Percentiles rank a stretch among this genome's conserved stretches.
Evolutionary conservation across 2,113 vertebrate genomes (phyloP).

Genomic region (Cynopterus brachyotis): DNA sequence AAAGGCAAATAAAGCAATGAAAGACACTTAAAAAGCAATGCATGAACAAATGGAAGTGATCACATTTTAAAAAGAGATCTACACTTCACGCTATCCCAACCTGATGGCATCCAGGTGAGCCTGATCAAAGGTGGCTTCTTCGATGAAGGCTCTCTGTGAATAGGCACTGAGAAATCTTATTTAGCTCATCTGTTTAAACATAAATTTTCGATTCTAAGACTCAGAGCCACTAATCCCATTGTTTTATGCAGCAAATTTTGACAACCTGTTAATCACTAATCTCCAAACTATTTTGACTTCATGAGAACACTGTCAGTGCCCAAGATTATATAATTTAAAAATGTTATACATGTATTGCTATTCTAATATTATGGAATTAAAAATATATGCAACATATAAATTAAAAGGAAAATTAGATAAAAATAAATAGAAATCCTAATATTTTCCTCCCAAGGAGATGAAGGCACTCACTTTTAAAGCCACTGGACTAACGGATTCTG

Average conservation of each 20-base stretch:
- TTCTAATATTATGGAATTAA: neutral
- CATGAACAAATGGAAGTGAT: neutral
- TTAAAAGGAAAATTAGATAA: neutral
- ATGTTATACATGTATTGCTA: neutral
- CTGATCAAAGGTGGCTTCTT: neutral
- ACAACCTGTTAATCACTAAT: neutral
- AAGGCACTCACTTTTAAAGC: neutral
- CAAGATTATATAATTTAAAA: neutral
- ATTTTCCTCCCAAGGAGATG: neutral
- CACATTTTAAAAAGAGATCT: neutral
- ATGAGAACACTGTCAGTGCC: neutral
- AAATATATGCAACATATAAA: neutral
- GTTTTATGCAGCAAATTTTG: neutral
- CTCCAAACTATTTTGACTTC: neutral
- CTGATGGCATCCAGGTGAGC: neutral
- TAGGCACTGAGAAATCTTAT: neutral
- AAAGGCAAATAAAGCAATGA: neutral
- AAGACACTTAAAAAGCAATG: neutral
- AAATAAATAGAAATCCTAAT: neutral
- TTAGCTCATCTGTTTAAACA: neutral
- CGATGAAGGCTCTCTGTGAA: neutral
- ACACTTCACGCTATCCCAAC: neutral
- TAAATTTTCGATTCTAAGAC: neutral
- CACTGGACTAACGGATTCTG: neutral
- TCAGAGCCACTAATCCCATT: neutral